Percentiles rank a stretch among this genome's conserved stretches.
These are phyloP conservation scores for Rhinopomastus cyanomelas DNA, from an alignment of 2,113 vertebrate genomes.

Conservation along the genomic window DNA sequence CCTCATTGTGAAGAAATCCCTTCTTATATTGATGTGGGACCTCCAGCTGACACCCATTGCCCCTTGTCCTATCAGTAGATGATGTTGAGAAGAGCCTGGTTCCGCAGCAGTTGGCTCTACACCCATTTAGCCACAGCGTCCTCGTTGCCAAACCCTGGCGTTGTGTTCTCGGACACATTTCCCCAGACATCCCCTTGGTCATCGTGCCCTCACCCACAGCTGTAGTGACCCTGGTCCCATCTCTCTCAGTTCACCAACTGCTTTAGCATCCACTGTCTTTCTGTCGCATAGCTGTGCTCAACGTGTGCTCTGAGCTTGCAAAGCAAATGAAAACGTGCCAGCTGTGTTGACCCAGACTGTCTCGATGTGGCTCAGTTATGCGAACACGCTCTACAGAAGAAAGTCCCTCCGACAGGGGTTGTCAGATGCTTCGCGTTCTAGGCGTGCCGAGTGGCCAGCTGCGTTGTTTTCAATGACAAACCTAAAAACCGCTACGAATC, in stretches of 20 bases:
- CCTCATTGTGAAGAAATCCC: too few species aligned
- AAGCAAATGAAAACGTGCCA: background rate
- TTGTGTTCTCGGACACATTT: background rate
- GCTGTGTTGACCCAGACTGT: background rate
- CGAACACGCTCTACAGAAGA: background rate
- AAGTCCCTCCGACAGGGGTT: too few species aligned
- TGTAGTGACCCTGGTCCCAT: too few species aligned
- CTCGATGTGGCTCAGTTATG: background rate
- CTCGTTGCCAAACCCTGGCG: background rate
- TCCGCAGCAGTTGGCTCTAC: background rate
- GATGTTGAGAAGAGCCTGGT: too few species aligned
- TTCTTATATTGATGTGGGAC: too few species aligned
- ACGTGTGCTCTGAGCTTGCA: background rate
- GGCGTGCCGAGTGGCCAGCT: background rate
- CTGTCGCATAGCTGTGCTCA: background rate
- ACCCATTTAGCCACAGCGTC: background rate
- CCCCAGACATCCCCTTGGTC: background rate
- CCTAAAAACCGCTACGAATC: background rate
- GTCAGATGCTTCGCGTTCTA: background rate
- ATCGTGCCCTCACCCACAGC: background rate
- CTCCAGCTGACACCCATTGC: too few species aligned
- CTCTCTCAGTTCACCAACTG: background rate
- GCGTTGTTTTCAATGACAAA: conserved; percentile 15
- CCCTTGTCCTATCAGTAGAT: too few species aligned
- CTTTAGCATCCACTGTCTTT: background rate